These are phyloP conservation scores for Patella caerulea DNA, from an alignment of 2,888 invertebrate species.

Conservation along the genomic window DNA sequence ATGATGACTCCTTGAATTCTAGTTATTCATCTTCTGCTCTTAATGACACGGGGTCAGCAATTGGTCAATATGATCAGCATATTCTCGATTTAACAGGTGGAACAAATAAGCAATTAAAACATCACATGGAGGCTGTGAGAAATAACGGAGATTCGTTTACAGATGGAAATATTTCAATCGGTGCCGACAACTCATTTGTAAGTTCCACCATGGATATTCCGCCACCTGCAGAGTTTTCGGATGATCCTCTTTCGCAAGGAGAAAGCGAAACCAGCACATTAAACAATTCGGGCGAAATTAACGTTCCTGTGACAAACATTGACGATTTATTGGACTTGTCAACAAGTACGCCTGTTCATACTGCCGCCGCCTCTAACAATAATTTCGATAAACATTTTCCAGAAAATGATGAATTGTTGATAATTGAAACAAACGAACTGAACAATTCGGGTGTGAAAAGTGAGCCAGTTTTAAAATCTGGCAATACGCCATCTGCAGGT, in stretches of 20 bases:
- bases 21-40: conserved; percentile 28
- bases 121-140: not conserved
- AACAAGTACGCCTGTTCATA: conserved; percentile 1
- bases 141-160: not conserved
- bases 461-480: not conserved
- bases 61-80: not conserved
- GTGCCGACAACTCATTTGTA: not conserved
- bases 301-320: conserved; percentile 50
- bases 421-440: not conserved
- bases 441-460: not conserved
- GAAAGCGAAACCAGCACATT: conserved; percentile 6
- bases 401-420: conserved; percentile 1
- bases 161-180: not conserved
- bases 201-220: conserved; percentile 38
- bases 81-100: not conserved
- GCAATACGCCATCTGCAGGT: not conserved
- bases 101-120: not conserved
- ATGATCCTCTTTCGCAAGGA: conserved; percentile 27
- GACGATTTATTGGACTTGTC: conserved; percentile 48
- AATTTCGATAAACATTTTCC: not conserved
- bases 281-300: not conserved
- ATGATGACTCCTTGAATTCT: conserved; percentile 31
- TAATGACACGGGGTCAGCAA: conserved; percentile 19
- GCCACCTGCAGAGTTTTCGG: conserved; percentile 57
- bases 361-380: not conserved